Conservation (phyloP, 2,797 vertebrate species). For the Uromys caudimaculatus region DNA sequence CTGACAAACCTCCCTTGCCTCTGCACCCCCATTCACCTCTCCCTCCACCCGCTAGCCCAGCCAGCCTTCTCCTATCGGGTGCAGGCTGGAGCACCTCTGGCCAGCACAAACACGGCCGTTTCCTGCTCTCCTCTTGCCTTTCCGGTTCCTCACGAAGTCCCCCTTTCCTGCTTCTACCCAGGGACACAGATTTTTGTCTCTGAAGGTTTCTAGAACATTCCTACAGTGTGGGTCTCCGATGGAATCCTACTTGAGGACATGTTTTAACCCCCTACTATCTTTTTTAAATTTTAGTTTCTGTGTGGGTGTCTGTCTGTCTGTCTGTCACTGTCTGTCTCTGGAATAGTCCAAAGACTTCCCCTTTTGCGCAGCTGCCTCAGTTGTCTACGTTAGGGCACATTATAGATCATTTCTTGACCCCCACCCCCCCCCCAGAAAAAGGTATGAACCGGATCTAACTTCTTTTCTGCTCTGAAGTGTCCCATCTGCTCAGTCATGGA, state of each 20-base stretch:
- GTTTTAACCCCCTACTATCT: not conserved
- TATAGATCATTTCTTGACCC: not conserved
- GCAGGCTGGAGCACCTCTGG: too few species aligned
- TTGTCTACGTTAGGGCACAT: not conserved
- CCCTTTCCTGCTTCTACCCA: not conserved
- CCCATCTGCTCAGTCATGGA: not conserved
- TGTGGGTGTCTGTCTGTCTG: not conserved
- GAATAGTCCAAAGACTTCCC: not conserved
- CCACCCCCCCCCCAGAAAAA: not conserved
- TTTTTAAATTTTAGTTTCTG: conserved; percentile 14
- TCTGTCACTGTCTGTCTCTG: not conserved
- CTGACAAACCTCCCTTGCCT: not conserved
- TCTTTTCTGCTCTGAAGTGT: not conserved
- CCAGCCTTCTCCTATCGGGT: not conserved
- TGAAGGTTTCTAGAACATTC: conserved; percentile 51
- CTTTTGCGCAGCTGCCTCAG: not conserved
- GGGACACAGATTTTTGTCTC: not conserved
- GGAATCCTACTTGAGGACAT: not conserved
- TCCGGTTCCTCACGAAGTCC: not conserved
- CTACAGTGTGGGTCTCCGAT: not conserved
- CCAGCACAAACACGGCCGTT: not conserved
- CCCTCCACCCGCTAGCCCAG: not conserved
- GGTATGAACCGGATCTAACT: not conserved
- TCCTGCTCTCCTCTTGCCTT: not conserved
- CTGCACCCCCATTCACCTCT: not conserved